Conservation (phyloP, 1,140 invertebrate genomes). For the Hormaphis cornu region DNA sequence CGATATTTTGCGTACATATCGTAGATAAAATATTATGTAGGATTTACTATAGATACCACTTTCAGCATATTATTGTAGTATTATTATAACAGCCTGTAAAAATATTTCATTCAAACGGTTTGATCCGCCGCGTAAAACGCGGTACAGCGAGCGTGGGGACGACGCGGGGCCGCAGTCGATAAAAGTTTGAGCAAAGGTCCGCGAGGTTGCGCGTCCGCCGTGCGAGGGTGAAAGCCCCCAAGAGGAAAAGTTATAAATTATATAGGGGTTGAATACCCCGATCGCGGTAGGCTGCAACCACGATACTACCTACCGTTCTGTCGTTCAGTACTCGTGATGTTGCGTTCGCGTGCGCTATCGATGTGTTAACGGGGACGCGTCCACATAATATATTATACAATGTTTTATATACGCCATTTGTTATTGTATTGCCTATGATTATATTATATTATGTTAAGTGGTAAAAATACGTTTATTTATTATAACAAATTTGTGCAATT, state of each 20-base stretch:
- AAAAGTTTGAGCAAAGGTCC: conserved; percentile 5
- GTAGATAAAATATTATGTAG: too few relatives aligned
- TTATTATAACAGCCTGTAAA: background rate
- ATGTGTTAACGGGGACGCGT: background rate
- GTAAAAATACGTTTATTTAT: too few relatives aligned
- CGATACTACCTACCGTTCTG: too few relatives aligned
- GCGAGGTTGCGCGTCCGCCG: background rate
- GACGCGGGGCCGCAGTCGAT: background rate
- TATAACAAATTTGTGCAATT: too few relatives aligned
- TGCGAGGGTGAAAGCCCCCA: conserved; percentile 9
- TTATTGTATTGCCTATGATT: background rate
- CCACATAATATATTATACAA: background rate
- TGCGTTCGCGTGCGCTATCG: conserved; percentile 3
- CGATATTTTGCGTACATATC: too few relatives aligned
- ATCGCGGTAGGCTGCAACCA: background rate
- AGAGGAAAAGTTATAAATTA: background rate
- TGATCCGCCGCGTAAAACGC: background rate
- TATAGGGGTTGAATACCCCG: conserved; percentile 4
- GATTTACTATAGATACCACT: too few relatives aligned
- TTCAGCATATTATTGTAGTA: too few relatives aligned
- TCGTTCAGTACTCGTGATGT: background rate
- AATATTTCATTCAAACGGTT: background rate
- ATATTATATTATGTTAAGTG: too few relatives aligned
- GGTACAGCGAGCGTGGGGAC: background rate
- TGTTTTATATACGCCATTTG: background rate